Percentiles rank a stretch among this genome's conserved stretches.
phyloP scores from a whole-genome alignment of 2,797 vertebrate genomes.

The Mus minutoides region DNA sequence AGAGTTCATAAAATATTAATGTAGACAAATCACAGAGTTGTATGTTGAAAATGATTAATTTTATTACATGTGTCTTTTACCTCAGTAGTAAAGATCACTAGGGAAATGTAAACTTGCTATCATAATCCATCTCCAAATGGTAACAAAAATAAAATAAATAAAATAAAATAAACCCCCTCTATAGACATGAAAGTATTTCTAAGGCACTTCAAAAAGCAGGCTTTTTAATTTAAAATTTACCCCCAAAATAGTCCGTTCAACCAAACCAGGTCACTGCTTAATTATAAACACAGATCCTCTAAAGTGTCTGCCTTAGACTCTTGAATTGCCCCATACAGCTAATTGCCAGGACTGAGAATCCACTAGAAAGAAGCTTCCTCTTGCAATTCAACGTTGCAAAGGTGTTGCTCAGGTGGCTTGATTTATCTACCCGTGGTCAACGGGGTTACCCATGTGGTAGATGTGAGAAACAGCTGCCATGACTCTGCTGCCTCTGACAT shows the following conservation, averaged over 20 bases:
- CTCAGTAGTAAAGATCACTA: not conserved
- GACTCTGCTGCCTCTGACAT: not conserved
- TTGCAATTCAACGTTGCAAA: conserved; percentile 26
- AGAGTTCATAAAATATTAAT: not conserved
- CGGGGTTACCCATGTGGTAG: conserved; percentile 34
- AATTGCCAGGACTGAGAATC: conserved; percentile 41
- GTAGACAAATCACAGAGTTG: not conserved
- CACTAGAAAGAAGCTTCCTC: conserved; percentile 27
- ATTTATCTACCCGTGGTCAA: conserved; percentile 56
- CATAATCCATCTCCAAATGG: not conserved
- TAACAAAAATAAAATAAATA: not conserved
- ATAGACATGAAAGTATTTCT: not conserved
- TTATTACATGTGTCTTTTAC: not conserved
- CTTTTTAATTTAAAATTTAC: not conserved
- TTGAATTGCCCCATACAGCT: conserved; percentile 42
- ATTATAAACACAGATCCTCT: conserved; percentile 62
- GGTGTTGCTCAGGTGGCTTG: conserved; percentile 67
- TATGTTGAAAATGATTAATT: not conserved
- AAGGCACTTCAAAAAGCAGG: not conserved
- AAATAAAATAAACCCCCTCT: not conserved
- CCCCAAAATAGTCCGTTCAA: not conserved
- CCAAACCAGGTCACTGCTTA: not conserved
- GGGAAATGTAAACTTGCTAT: conserved; percentile 14
- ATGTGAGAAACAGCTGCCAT: conserved; percentile 67
- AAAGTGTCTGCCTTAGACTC: not conserved